Evolutionary conservation across 2,888 invertebrate species (phyloP).

Genomic region (Eumerus sabulonum): DNA sequence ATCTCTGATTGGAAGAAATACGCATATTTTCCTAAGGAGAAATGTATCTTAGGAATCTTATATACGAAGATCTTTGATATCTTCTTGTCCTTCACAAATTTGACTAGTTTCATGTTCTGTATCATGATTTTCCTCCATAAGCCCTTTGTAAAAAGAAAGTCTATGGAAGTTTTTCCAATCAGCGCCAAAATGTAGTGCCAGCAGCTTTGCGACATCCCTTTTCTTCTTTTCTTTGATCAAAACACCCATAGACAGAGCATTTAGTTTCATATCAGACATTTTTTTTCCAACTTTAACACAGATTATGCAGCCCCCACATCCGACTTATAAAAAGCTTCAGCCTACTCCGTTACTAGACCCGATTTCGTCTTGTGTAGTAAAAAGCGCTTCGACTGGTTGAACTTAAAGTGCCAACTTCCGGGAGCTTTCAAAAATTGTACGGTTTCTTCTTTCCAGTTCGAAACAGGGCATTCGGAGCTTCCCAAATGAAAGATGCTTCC

Average conservation of each 20-base stretch:
- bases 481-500: conserved; percentile 10
- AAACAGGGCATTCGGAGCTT: conserved; percentile 6
- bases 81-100: too few relatives aligned
- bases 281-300: not conserved
- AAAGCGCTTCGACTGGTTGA: conserved; percentile 18
- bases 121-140: too few relatives aligned
- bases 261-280: conserved; percentile 15
- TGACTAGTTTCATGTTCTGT: too few relatives aligned
- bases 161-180: conserved; percentile 2
- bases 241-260: conserved; percentile 11
- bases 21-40: too few relatives aligned
- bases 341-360: conserved; percentile 5
- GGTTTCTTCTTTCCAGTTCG: not conserved
- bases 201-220: conserved; percentile 21
- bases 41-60: too few relatives aligned
- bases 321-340: conserved; percentile 14
- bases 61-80: too few relatives aligned
- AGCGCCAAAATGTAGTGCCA: conserved; percentile 11
- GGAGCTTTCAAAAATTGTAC: not conserved
- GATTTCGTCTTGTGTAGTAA: conserved; percentile 12
- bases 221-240: conserved; percentile 12
- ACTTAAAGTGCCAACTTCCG: conserved; percentile 12
- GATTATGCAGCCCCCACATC: conserved; percentile 9
- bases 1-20: too few relatives aligned
- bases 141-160: too few relatives aligned